Conservation (phyloP, 2,797 vertebrate genomes). For the Lithobates sylvaticus region DNA sequence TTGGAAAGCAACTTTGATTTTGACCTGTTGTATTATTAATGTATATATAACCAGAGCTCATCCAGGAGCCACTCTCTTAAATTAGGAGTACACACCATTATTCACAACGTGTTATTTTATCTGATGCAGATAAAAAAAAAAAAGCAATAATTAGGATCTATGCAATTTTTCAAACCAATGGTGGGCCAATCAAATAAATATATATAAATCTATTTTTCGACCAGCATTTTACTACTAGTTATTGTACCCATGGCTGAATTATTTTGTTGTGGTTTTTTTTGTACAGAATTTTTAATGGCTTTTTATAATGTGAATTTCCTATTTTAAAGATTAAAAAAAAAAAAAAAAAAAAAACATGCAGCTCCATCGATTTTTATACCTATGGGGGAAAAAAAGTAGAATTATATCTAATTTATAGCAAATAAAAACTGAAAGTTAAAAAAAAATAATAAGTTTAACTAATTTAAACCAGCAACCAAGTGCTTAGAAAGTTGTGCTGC, state of each 20-base stretch:
- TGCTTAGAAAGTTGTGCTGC: slow-evolving; percentile 87
- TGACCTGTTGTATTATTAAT: slow-evolving; percentile 77
- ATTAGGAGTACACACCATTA: slow-evolving; percentile 67
- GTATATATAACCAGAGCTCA: slow-evolving; percentile 73
- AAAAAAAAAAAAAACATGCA: slow-evolving; percentile 76
- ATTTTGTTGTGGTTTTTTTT: slow-evolving; percentile 90
- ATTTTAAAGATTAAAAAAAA: slow-evolving; percentile 76
- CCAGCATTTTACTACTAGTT: slow-evolving; percentile 88
- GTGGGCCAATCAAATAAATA: slow-evolving; percentile 88
- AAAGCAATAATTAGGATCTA: slow-evolving; percentile 96
- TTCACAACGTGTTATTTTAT: slow-evolving; percentile 79
- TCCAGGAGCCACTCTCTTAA: slow-evolving; percentile 71
- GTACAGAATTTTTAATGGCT: slow-evolving; percentile 91
- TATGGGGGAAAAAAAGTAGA: slow-evolving; percentile 78
- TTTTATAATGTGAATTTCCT: slow-evolving; percentile 90
- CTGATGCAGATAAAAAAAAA: slow-evolving; percentile 81
- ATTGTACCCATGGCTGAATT: slow-evolving; percentile 88
- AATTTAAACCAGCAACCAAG: slow-evolving; percentile 88
- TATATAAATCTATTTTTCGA: slow-evolving; percentile 93
- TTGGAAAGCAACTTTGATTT: slow-evolving; percentile 73
- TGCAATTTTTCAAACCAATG: slow-evolving; percentile 91
- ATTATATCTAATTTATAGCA: slow-evolving; percentile 88
- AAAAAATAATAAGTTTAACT: slow-evolving; percentile 72
- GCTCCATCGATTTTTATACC: slow-evolving; percentile 89
- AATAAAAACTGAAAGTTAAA: slow-evolving; percentile 66